Base-by-base conservation (phyloP, 2,113 vertebrate genomes). In the Alouatta palliata region DNA sequence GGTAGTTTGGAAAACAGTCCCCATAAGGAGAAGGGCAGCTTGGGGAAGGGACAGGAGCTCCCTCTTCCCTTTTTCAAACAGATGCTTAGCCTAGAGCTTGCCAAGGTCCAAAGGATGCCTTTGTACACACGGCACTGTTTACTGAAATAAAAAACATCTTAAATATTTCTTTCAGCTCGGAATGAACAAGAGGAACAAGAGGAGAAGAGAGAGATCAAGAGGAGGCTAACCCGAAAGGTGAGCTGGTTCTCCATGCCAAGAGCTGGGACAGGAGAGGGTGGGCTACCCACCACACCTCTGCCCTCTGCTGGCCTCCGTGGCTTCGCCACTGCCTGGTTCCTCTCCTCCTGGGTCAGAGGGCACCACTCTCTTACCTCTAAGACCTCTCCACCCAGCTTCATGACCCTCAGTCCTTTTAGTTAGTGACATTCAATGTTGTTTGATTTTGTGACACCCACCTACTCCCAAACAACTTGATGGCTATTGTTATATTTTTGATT, bases 101-200 rank as follows among this genome's bases (percentile, higher is more conserved):
- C 17, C 0, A 20, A 84, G 56, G 30, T 6, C 49, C 64, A 27
- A 3, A 88, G 80, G 54, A 2, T 10, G 16, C 32, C 19, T 43
- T 37, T 68, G 13, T 35, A 35, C 25, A 21, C 5, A 19, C 66
- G n/a, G 6, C 6, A 2, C 32, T 1, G 8, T 7, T 30, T 0
- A 7, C 64, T 14, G 2, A 21, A 84, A 19, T 82, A 81, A 95
- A 97, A 97, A 98, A 64, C 93, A 68, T 73, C 87, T 94, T 97
- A n/a, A 75, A 45, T 87, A 30, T 99, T 76, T 98, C 97, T 99
- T 98, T 95, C 98, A 99, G 99, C 99, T 94, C 99, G 99, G 86
- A 99, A 99, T 98, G 99, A 99, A 96, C 99, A 99, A 97, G 99
- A 99, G 96, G 99, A 99, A 77, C 99, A 99, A 97, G 99, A 99